Evolutionary conservation across 2,888 invertebrate species (phyloP), one percentile per base, ranked within the genome.

Genomic region (Mesopsocus fuscifrons): DNA sequence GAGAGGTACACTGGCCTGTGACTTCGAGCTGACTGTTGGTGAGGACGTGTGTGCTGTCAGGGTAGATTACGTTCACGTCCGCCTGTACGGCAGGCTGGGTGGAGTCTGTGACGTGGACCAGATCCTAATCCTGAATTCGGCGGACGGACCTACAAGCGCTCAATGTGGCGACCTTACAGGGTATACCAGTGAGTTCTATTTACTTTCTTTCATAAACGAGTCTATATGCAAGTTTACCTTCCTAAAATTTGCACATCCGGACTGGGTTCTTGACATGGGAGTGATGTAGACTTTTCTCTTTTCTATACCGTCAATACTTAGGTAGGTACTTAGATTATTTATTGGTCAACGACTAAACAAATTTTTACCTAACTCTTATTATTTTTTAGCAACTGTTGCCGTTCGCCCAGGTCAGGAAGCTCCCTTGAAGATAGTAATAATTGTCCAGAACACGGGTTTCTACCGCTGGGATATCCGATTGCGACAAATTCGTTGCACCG

Each of bases 31-130:
- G 9, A 48, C 51, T 6, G 50, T 57, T 5, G 52, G 51, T 17
- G 49, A 52, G 22, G 53, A 51, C 34, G 53, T 52, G 3, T 58
- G 59, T 44, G 57, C 57, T 20, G 49, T 59, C 18, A 53, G 58
- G 45, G 47, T 59, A 13, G 58, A 58, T 41, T 59, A 54, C 42
- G 48, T 52, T 41, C 51, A 52, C 16, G 55, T 57, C 21, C 50
- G 54, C 34, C 42, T 57, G 18, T 53, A 55, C 4, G 47, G 53
- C 22, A 53, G 56, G 41, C 47, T 56, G 26, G 56, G 57, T 31
- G 58, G 59, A 8, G 51, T 58, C 5, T 59, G 59, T 47, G 56
- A 59, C 47, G 53, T 59, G 34, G 59, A 59, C 46, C 58, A 59
- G 46, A 49, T 59, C 34, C 54, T 57, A 26, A 53, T 59, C 43